A percentile compares a stretch with the other conserved stretches of the same genome.
Conservation (phyloP, 2,113 vertebrate genomes). For the Clarias gariepinus region DNA sequence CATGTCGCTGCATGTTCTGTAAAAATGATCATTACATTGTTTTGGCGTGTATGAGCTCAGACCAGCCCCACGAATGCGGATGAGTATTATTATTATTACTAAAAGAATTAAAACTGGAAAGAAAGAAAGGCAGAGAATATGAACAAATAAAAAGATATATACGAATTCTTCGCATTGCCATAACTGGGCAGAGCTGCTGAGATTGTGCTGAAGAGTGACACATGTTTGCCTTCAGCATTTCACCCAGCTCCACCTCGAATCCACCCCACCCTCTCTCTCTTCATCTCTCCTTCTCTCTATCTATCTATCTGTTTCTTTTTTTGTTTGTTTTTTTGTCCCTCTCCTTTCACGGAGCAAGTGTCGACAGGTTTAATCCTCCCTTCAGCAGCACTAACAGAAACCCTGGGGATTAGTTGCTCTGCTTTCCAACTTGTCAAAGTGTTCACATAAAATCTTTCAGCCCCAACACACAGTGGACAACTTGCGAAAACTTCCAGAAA, state of each 20-base stretch:
- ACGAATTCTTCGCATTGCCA: slow-evolving; percentile 34
- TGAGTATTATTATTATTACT: not conserved
- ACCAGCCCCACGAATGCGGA: not conserved
- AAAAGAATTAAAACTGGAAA: not conserved
- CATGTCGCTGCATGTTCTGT: not conserved
- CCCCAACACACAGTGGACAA: not conserved
- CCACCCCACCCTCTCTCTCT: slow-evolving; percentile 18
- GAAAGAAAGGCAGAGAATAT: not conserved
- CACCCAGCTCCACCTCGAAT: slow-evolving; percentile 32
- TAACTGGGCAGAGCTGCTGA: not conserved
- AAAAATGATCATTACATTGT: not conserved
- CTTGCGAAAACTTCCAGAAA: not conserved
- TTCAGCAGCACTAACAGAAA: slow-evolving; percentile 33
- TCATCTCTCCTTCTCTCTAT: not conserved
- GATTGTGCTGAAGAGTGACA: slow-evolving; percentile 28
- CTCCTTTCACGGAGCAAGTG: slow-evolving; percentile 13
- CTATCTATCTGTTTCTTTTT: not conserved
- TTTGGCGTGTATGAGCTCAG: not conserved
- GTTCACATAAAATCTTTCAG: not conserved
- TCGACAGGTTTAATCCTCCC: slow-evolving; percentile 31
- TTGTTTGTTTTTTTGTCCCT: not conserved
- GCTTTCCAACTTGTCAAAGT: not conserved
- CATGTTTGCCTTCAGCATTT: slow-evolving; percentile 15
- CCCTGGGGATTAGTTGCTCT: slow-evolving; percentile 34
- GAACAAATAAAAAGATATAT: not conserved